Conservation (phyloP, 2,797 vertebrate genomes). For the Halcyon chelicuti region DNA sequence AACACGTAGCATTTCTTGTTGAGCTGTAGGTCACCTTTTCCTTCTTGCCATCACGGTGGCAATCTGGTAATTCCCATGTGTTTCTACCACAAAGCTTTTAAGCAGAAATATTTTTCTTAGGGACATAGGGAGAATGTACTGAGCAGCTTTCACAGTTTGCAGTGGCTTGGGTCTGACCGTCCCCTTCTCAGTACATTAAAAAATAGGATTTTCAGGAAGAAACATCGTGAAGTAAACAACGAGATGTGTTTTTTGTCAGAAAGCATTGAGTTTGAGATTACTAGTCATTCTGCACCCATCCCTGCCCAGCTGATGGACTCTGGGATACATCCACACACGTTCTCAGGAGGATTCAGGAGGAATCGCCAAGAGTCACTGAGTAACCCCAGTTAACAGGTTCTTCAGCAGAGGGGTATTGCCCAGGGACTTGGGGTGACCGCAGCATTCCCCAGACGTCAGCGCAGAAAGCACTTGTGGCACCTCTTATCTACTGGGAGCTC, state of each 20-base stretch:
- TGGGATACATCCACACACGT: background rate
- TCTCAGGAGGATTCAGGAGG: background rate
- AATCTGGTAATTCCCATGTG: accelerated
- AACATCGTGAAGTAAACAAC: background rate
- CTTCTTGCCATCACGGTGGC: background rate
- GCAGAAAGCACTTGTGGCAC: background rate
- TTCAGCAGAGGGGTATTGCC: background rate
- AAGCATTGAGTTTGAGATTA: background rate
- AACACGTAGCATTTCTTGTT: accelerated
- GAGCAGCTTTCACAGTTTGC: background rate
- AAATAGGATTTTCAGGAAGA: background rate
- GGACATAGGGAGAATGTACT: accelerated
- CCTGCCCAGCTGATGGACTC: background rate
- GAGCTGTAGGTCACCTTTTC: background rate
- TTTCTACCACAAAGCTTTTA: background rate
- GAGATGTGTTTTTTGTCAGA: background rate
- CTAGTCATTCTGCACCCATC: background rate
- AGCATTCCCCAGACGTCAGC: background rate
- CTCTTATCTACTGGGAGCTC: background rate
- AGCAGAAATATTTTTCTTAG: background rate
- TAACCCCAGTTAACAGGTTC: background rate
- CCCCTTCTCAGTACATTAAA: accelerated
- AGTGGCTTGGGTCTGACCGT: background rate
- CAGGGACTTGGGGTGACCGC: background rate
- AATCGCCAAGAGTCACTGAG: background rate